Conservation (phyloP, 2,888 invertebrate genomes). For the Gnatocerus cornutus region DNA sequence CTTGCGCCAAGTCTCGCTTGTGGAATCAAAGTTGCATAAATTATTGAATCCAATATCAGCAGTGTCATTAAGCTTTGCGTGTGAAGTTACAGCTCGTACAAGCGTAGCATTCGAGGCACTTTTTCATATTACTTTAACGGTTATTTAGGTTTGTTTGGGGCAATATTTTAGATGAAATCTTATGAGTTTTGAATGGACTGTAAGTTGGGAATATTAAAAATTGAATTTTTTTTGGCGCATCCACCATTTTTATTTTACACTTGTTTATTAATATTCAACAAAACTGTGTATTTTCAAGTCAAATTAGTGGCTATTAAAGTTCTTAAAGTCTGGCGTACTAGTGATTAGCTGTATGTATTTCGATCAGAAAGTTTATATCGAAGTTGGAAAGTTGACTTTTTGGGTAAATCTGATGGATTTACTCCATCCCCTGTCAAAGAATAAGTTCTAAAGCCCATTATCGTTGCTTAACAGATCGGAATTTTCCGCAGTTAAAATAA, state of each 20-base stretch:
- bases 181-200: conserved; percentile 28
- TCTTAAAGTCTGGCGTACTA: conserved; percentile 10
- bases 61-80: conserved; percentile 44
- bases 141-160: conserved; percentile 42
- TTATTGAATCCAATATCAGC: conserved; percentile 43
- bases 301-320: conserved; percentile 17
- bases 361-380: conserved; percentile 25
- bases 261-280: too few relatives aligned
- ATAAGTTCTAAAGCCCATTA: conserved; percentile 38
- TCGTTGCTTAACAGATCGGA: conserved; percentile 33
- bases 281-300: neutral
- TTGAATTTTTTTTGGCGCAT: too few relatives aligned
- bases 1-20: conserved; percentile 13
- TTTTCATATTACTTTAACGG: conserved; percentile 36
- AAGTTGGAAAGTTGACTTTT: conserved; percentile 36
- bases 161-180: conserved; percentile 26
- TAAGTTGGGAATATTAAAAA: too few relatives aligned
- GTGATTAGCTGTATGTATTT: conserved; percentile 37
- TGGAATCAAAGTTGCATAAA: conserved; percentile 33
- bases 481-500: conserved; percentile 19
- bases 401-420: conserved; percentile 42
- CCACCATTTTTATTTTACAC: too few relatives aligned
- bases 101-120: conserved; percentile 37
- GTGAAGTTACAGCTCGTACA: conserved; percentile 37
- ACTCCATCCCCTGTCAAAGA: conserved; percentile 24